These are phyloP conservation scores for Polyploca ridens DNA, from an alignment of 2,888 invertebrate genomes.

Conservation along the genomic window DNA sequence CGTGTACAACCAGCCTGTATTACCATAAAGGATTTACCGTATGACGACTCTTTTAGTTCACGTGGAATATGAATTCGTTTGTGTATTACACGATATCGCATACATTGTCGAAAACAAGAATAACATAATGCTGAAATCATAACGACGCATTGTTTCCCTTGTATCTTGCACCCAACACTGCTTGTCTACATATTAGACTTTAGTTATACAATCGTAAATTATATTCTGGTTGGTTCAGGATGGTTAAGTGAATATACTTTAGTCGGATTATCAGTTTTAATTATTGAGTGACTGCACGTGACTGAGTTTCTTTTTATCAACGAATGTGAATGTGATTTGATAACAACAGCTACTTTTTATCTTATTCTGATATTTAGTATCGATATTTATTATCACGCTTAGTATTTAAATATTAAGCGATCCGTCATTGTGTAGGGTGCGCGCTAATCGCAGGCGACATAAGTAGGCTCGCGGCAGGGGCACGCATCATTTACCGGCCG, in stretches of 20 bases:
- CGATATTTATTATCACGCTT: not conserved
- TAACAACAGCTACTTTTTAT: conserved; percentile 14
- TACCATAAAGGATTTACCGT: conserved; percentile 77
- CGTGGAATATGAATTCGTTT: conserved; percentile 76
- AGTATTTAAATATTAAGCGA: conserved; percentile 41
- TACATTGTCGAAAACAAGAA: conserved; percentile 64
- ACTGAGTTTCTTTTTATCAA: not conserved
- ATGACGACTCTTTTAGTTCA: conserved; percentile 76
- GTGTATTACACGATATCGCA: conserved; percentile 71
- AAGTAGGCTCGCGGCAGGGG: conserved; percentile 64
- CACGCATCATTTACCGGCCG: conserved; percentile 78
- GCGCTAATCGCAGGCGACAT: conserved; percentile 74
- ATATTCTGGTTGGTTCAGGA: not conserved
- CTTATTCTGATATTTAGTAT: conserved; percentile 9
- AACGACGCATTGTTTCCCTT: conserved; percentile 55
- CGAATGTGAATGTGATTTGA: not conserved
- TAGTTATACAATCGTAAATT: not conserved
- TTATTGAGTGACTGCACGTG: too few species aligned
- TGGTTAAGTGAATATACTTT: not conserved
- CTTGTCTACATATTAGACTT: not conserved
- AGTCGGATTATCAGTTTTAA: not conserved
- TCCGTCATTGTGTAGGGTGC: conserved; percentile 60
- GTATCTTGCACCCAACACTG: conserved; percentile 38
- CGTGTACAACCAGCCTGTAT: conserved; percentile 67
- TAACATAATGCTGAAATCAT: conserved; percentile 55